These are phyloP conservation scores for Pocillopora verrucosa DNA, from an alignment of 64 coral and sea anemone genomes.

Conservation along the genomic window DNA sequence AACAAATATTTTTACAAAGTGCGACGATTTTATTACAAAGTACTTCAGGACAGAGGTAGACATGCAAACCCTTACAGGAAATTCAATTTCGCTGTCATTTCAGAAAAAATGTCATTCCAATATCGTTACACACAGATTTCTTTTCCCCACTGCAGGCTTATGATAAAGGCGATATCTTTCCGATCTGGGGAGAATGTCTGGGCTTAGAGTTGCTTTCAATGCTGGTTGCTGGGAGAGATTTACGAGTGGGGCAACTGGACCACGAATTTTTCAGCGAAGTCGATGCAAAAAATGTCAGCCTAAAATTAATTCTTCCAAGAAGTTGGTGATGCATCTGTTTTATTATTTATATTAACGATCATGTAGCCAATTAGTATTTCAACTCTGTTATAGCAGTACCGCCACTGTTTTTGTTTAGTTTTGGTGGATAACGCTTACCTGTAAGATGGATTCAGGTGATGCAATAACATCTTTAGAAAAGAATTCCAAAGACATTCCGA, in stretches of 20 bases:
- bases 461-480: no score
- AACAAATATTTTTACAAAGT: no score
- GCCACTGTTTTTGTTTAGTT: no score
- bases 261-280: constrained; percentile 24
- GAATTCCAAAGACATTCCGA: no score
- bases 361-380: no score
- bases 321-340: neutral
- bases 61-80: no score
- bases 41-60: no score
- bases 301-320: constrained; percentile 23
- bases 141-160: constrained; percentile 42
- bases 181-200: constrained; percentile 79
- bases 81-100: neutral
- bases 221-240: constrained; percentile 25
- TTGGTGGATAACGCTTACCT: no score
- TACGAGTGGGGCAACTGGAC: constrained; percentile 48
- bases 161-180: constrained; percentile 64
- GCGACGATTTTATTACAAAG: no score
- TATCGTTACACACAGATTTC: neutral
- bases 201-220: constrained; percentile 67
- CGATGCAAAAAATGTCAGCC: constrained; percentile 36
- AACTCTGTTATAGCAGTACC: no score
- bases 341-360: no score
- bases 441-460: no score
- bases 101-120: neutral